A percentile compares a stretch with the other conserved stretches of the same genome.
Evolutionary conservation across 1,140 invertebrate genomes (phyloP).

Genomic region (Uloborus diversus): DNA sequence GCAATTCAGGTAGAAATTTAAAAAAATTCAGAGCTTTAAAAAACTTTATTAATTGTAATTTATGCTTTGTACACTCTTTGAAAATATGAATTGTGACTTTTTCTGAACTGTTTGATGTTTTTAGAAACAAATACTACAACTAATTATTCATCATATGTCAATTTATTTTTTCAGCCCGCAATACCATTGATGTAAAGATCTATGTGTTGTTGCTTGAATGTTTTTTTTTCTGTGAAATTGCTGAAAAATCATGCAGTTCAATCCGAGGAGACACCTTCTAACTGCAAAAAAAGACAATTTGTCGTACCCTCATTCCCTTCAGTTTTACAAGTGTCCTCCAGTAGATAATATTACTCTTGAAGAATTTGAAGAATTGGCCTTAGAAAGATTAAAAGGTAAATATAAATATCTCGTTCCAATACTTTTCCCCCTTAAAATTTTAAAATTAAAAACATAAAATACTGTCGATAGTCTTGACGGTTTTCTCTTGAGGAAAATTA

Average conservation of each 20-base stretch:
- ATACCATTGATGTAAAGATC: background rate
- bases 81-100: too few relatives aligned
- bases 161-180: too few relatives aligned
- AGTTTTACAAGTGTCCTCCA: conserved; percentile 84
- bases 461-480: too few relatives aligned
- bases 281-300: background rate
- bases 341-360: conserved; percentile 75
- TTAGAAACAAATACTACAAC: too few relatives aligned
- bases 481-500: too few relatives aligned
- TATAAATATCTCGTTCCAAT: background rate
- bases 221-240: background rate
- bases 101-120: too few relatives aligned
- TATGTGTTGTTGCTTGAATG: background rate
- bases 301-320: conserved; percentile 68
- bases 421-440: background rate
- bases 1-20: too few relatives aligned
- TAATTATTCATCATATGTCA: too few relatives aligned
- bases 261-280: background rate
- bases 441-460: background rate
- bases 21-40: too few relatives aligned
- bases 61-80: too few relatives aligned
- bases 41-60: too few relatives aligned
- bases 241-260: conserved; percentile 44
- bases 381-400: conserved; percentile 81
- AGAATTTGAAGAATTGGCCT: conserved; percentile 87